Base-by-base conservation (phyloP, 1,140 invertebrate genomes). In the Uloborus diversus region DNA sequence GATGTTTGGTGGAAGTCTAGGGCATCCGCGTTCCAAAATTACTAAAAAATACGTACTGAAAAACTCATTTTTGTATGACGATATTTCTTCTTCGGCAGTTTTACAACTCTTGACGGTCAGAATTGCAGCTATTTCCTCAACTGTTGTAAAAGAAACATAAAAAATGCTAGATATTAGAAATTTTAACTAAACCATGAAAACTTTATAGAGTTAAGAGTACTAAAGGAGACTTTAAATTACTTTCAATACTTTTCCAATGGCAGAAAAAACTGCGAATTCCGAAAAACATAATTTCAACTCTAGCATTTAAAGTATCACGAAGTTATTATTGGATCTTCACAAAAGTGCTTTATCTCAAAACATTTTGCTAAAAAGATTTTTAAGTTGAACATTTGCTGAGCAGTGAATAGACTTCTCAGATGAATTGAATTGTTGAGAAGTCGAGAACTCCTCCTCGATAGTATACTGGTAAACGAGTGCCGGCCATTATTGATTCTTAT, bases 1-100 rank as follows among this genome's bases (percentile, higher is more conserved):
- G 0, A 81, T n/a, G 30, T 81, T 66, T 7, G 33, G 30, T 13
- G 57, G n/a, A 17, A 81, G 82, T 53, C 82, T 28, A 14, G 51
- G n/a, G 42, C 82, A 83, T 2, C 53, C 65, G 51, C 66, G 37
- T 37, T 71, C 78, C 42, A 75, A 62, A 69, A 82, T 28, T 14
- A 70, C 25, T 17, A 83, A 4, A 1, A 66, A 25, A 20, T 82
- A 30, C 9, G 79, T 68, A 17, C 65, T 27, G 35, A 32, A 23
- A 69, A 70, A 79, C 49, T 69, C 28, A 11, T 64, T 47, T 51
- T 13, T 17, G 20, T 65, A 23, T 14, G 28, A 23, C 13, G 65
- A 23, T 0, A 66, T 17, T n/a, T 78, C 73, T 25, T 66, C 32
- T 3, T 33, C 14, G n/a, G 65, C 65, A 17, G n/a, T 11, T 17